phyloP scores from a whole-genome alignment of 2,888 invertebrate genomes.

The Epistrophe grossulariae region DNA sequence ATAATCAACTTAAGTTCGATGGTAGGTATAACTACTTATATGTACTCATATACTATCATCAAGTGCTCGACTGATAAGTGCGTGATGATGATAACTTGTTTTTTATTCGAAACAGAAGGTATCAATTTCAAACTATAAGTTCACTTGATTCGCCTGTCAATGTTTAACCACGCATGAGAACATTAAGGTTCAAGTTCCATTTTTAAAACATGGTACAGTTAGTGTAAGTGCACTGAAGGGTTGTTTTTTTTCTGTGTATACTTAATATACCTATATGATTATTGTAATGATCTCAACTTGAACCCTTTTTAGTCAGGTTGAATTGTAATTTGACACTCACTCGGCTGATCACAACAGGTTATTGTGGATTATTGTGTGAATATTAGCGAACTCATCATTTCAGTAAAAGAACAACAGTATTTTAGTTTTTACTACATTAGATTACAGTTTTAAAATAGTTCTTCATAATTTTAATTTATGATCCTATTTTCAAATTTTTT shows the following conservation, averaged over 20 bases:
- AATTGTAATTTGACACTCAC: slow-evolving; percentile 31
- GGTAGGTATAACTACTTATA: neutral
- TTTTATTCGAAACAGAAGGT: slow-evolving; percentile 13
- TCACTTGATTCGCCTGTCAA: slow-evolving; percentile 12
- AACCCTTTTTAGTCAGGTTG: slow-evolving; percentile 6
- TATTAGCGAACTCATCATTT: no score
- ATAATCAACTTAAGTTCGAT: neutral
- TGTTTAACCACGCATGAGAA: slow-evolving; percentile 6
- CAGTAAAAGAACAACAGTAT: no score
- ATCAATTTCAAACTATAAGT: neutral
- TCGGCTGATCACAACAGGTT: slow-evolving; percentile 21
- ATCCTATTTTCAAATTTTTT: no score
- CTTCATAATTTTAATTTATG: no score
- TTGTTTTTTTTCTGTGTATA: neutral
- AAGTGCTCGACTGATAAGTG: slow-evolving; percentile 22
- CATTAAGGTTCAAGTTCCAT: neutral
- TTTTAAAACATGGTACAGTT: neutral
- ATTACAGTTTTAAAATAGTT: no score
- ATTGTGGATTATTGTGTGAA: neutral
- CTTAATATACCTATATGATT: neutral
- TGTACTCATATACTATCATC: neutral
- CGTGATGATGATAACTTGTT: slow-evolving; percentile 22
- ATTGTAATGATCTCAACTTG: neutral
- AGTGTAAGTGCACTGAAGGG: neutral
- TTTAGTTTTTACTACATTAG: no score